A percentile compares a stretch with the other conserved stretches of the same genome.
phyloP scores from a whole-genome alignment of 2,888 invertebrate species.

The Drosophila kanekoi region DNA sequence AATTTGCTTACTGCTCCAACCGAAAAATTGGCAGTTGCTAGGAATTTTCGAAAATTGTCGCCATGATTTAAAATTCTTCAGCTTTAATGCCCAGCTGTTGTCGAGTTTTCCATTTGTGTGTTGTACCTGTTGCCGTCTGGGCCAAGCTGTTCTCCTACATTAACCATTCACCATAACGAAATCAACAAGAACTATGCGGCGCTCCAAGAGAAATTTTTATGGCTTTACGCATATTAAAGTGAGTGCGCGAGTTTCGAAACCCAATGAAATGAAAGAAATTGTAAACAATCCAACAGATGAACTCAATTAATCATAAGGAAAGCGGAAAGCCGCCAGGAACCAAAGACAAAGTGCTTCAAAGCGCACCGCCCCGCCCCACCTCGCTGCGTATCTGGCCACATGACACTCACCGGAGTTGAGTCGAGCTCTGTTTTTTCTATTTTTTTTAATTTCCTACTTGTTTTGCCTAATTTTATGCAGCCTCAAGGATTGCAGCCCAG shows the following conservation, averaged over 20 bases:
- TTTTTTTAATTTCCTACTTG: slow-evolving; percentile 72
- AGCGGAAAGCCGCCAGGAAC: slow-evolving; percentile 17
- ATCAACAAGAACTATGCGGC: slow-evolving; percentile 36
- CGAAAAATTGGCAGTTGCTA: slow-evolving; percentile 39
- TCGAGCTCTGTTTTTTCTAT: neutral
- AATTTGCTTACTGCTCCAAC: slow-evolving; percentile 69
- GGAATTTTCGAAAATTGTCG: slow-evolving; percentile 83
- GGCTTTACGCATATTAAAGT: slow-evolving; percentile 64
- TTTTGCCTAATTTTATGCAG: slow-evolving; percentile 77
- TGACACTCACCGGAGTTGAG: slow-evolving; percentile 50
- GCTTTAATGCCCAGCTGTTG: slow-evolving; percentile 47
- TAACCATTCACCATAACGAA: slow-evolving; percentile 53
- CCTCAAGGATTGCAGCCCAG: slow-evolving; percentile 66
- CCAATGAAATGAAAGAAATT: slow-evolving; percentile 54
- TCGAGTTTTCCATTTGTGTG: slow-evolving; percentile 13
- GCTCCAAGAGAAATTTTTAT: slow-evolving; percentile 59
- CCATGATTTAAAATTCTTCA: slow-evolving; percentile 77
- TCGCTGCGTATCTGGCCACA: slow-evolving; percentile 41
- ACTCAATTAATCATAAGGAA: slow-evolving; percentile 79
- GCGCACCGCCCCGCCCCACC: slow-evolving; percentile 39
- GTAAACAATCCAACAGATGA: slow-evolving; percentile 75
- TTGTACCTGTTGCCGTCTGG: slow-evolving; percentile 61
- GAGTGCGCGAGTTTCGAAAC: slow-evolving; percentile 29
- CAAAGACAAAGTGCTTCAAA: slow-evolving; percentile 43
- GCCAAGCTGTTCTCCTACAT: slow-evolving; percentile 43